Evolutionary conservation across 2,113 vertebrate genomes (phyloP).

Genomic region (Psilopsiagon aurifrons): DNA sequence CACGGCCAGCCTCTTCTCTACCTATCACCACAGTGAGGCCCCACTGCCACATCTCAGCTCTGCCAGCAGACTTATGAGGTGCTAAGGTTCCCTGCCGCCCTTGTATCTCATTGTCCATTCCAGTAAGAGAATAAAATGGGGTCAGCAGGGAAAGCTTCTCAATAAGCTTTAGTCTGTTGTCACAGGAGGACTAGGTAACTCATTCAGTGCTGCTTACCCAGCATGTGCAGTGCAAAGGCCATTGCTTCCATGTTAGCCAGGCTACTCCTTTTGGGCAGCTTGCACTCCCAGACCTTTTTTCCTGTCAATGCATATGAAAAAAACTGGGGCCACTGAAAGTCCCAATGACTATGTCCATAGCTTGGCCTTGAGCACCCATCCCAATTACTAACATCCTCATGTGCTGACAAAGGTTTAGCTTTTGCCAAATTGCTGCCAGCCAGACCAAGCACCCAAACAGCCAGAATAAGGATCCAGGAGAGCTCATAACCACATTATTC

Average conservation of each 20-base stretch:
- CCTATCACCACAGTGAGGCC: rapidly evolving
- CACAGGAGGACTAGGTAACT: background rate
- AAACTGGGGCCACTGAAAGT: background rate
- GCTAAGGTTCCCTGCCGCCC: background rate
- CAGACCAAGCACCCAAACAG: background rate
- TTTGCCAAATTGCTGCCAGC: background rate
- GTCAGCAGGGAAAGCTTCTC: background rate
- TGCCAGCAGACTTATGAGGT: rapidly evolving
- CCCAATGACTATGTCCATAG: background rate
- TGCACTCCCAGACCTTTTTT: background rate
- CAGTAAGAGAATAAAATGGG: background rate
- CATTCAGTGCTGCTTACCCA: background rate
- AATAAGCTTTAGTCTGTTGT: background rate
- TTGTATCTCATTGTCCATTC: background rate
- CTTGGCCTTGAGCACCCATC: background rate
- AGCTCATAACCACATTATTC: background rate
- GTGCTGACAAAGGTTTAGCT: background rate
- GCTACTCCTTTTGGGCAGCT: background rate
- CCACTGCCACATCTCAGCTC: background rate
- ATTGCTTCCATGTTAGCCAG: background rate
- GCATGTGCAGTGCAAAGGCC: rapidly evolving
- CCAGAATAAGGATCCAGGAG: background rate
- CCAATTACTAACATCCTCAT: rapidly evolving
- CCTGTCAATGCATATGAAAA: background rate
- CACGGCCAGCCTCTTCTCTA: background rate